Conservation (phyloP, 2,888 invertebrate species). For the Dolichopus griseipennis region DNA sequence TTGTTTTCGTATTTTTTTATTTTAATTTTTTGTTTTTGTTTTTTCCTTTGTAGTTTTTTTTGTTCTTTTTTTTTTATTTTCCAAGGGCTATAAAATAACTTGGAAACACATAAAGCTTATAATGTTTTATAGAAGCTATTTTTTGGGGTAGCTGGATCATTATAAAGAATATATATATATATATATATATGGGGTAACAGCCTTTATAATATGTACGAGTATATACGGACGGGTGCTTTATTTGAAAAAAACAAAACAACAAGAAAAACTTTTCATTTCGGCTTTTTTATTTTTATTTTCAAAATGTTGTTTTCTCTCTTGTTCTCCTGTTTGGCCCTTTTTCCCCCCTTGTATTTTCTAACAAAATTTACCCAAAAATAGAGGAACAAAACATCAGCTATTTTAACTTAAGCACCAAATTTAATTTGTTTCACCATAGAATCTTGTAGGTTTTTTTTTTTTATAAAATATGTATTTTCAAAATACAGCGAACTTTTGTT, state of each 20-base stretch:
- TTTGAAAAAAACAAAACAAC: neutral
- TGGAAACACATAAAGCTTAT: conserved; percentile 5
- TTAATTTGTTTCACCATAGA: neutral
- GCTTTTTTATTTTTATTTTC: neutral
- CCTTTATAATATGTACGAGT: neutral
- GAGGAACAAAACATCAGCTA: neutral
- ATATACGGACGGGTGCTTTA: no score
- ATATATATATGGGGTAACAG: neutral
- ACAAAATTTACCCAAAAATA: no score
- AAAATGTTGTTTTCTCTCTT: neutral
- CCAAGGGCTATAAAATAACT: conserved; percentile 8
- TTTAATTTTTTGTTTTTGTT: neutral
- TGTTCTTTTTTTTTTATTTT: neutral
- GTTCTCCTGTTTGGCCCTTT: neutral
- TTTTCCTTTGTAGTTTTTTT: neutral
- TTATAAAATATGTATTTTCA: neutral
- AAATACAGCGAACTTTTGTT: neutral
- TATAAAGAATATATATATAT: no score
- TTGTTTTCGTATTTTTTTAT: neutral
- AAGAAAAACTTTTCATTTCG: neutral
- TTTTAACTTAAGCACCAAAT: neutral
- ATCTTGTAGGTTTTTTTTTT: no score
- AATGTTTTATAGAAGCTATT: conserved; percentile 4
- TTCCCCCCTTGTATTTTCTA: no score
- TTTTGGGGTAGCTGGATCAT: neutral